Evolutionary conservation across 2,888 invertebrate genomes (phyloP).

Genomic region (Tachina lurida): DNA sequence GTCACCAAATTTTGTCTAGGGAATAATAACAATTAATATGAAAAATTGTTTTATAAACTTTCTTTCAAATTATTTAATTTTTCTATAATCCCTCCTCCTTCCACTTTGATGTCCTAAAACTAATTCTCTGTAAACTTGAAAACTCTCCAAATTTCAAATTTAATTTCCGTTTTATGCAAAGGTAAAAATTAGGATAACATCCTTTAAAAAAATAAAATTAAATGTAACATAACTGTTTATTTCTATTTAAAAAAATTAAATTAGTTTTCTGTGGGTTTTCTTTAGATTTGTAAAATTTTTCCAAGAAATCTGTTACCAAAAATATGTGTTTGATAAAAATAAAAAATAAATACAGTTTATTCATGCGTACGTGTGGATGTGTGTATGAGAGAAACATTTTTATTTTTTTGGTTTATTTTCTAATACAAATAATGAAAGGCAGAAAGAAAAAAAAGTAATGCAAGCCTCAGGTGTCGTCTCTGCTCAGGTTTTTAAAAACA

Average conservation of each 20-base stretch:
- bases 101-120: not conserved
- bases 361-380: not conserved
- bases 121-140: not conserved
- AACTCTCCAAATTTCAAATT: constrained; percentile 5
- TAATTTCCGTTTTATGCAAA: constrained; percentile 13
- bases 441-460: not conserved
- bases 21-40: too few species aligned
- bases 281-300: constrained; percentile 31
- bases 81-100: not conserved
- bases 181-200: not conserved
- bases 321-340: constrained; percentile 25
- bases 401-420: constrained; percentile 18
- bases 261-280: constrained; percentile 35
- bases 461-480: constrained; percentile 61
- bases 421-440: constrained; percentile 32
- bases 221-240: constrained; percentile 46
- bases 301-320: constrained; percentile 29
- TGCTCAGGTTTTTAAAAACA: constrained; percentile 17
- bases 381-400: not conserved
- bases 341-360: constrained; percentile 5
- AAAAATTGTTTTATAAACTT: too few species aligned
- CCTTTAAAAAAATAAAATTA: not conserved
- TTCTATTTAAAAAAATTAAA: constrained; percentile 6
- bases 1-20: too few species aligned
- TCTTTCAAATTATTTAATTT: not conserved